These are phyloP conservation scores for Podocnemis expansa DNA, from an alignment of 2,113 vertebrate species.

Conservation along the genomic window DNA sequence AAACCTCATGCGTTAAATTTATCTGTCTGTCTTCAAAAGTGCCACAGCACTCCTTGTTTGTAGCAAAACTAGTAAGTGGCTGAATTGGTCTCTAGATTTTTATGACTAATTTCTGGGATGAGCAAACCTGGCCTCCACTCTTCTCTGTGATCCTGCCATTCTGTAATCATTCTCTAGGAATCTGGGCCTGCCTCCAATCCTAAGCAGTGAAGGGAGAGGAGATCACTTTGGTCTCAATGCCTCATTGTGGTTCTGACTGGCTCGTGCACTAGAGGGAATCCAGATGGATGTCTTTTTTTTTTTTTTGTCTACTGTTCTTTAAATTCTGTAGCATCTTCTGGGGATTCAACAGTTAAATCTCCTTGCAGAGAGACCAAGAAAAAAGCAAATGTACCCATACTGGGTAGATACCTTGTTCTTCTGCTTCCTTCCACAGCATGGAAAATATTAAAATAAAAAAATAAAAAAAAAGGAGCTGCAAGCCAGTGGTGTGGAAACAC, in stretches of 20 bases:
- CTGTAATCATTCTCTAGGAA: neutral
- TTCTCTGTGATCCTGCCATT: neutral
- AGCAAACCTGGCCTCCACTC: neutral
- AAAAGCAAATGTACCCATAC: neutral
- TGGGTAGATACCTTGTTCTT: neutral
- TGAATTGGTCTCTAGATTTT: neutral
- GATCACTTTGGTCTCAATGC: constrained; percentile 22
- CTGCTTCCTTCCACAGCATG: neutral
- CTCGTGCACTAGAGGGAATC: neutral
- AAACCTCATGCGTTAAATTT: no score
- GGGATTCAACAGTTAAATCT: neutral
- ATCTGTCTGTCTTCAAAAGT: no score
- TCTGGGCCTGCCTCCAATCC: neutral
- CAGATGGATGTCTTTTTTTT: constrained; percentile 25
- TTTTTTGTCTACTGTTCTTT: neutral
- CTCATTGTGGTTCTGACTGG: neutral
- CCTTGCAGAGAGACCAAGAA: neutral
- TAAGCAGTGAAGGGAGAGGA: neutral
- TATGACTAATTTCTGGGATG: accelerated
- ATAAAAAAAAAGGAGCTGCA: accelerated
- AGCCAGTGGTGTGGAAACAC: neutral
- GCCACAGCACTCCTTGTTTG: no score
- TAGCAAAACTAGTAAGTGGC: neutral
- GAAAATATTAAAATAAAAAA: no score
- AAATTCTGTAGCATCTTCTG: neutral